phyloP scores from a whole-genome alignment of 2,888 invertebrate species.

The Pollenia amentaria region DNA sequence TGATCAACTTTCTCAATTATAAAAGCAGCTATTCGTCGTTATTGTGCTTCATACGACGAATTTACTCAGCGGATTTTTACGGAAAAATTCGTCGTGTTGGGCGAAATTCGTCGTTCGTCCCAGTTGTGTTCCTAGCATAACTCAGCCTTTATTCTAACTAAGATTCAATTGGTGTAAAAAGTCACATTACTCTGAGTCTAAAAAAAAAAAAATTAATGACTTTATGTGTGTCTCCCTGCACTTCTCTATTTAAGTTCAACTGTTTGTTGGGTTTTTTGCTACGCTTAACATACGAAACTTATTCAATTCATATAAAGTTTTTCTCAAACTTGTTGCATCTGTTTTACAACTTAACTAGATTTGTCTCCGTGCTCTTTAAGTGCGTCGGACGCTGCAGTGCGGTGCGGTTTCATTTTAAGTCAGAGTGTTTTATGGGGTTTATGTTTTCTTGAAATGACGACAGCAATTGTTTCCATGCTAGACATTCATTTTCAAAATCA shows the following conservation, averaged over 20 bases:
- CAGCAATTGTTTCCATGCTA: conserved; percentile 81
- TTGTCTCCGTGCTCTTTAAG: conserved; percentile 15
- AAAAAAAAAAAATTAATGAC: conserved; percentile 1
- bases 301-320: conserved; percentile 58
- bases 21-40: too few species aligned
- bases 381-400: background rate
- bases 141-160: too few species aligned
- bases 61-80: too few species aligned
- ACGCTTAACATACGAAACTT: conserved; percentile 40
- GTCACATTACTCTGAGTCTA: background rate
- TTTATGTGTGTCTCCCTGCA: conserved; percentile 14
- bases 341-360: conserved; percentile 55
- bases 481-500: conserved; percentile 76
- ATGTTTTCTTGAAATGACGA: conserved; percentile 68
- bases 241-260: background rate
- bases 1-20: too few species aligned
- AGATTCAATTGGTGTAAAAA: conserved; percentile 16
- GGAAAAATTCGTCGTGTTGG: too few species aligned
- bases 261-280: background rate
- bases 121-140: too few species aligned
- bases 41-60: too few species aligned
- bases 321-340: conserved; percentile 29
- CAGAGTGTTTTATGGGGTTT: conserved; percentile 65
- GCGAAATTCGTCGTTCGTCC: too few species aligned
- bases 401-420: conserved; percentile 37